Evolutionary conservation across 2,113 vertebrate species (phyloP), one percentile per base, ranked within the genome.

Genomic region (Chrysemys picta): DNA sequence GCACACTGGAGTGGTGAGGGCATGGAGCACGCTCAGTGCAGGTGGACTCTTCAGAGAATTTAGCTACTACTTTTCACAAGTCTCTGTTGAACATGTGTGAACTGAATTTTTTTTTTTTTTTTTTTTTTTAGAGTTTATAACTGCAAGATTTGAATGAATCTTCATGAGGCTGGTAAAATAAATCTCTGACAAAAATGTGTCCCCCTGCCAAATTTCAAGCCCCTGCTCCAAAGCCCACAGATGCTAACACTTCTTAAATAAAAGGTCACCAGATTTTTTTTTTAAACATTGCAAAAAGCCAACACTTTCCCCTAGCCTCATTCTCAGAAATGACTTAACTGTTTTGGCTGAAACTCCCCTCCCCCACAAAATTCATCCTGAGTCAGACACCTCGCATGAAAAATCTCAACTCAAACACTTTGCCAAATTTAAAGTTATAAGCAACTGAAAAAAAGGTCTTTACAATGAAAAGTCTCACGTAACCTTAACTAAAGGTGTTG

Each of bases 1-100:
- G 65, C 85, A 81, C 57, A 87, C 57, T 42, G 69, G 9, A 93
- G 38, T 10, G 72, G 27, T 47, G 38, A 93, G 92, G 84, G 87
- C 27, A n/a, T 83, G 80, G 80, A 27, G n/a, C 25, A 2, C 22
- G 56, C n/a, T 79, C 84, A 3, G 12, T 56, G 85, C 12, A 62
- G 84, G 47, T 69, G 96, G 62, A 87, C 83, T 49, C 2, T 76
- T 29, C 49, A 52, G 27, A 59, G 47, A 7, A 56, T 29, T 76
- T 5, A n/a, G 69, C 72, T 75, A 47, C 38, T 6, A 57, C 35
- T 6, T 1, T 7, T 2, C 89, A 25, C 59, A 79, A 80, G 65
- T 50, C 79, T 89, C 90, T 87, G 7, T 3, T 5, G 29, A 35
- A 11, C 14, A n/a, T 38, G 47, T 12, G 80, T 85, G 52, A 50